A percentile compares a stretch with the other conserved stretches of the same genome.
These are phyloP conservation scores for Masnerella sp. DNA, from an alignment of 2,888 invertebrate genomes.

Conservation along the genomic window DNA sequence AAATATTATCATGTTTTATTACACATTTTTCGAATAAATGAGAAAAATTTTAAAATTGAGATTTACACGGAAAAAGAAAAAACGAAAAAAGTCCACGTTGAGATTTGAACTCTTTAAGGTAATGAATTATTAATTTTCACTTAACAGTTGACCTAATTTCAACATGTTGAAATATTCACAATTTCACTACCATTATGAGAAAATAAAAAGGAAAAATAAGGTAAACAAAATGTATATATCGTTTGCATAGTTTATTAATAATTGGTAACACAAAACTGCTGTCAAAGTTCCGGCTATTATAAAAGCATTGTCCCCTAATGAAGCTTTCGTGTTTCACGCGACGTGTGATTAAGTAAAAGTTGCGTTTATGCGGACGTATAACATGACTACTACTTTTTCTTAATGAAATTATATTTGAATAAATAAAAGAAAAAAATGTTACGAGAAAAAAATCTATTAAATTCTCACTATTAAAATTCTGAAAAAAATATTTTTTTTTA, in stretches of 20 bases:
- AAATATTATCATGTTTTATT: no score
- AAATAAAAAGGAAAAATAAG: neutral
- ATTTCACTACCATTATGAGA: neutral
- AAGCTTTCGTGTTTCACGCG: constrained; percentile 42
- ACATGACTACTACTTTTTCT: constrained; percentile 16
- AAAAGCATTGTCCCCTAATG: constrained; percentile 21
- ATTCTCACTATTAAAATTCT: no score
- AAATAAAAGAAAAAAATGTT: neutral
- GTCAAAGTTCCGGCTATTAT: constrained; percentile 23
- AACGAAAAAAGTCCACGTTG: neutral
- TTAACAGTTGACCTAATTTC: neutral
- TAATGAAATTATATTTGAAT: constrained; percentile 9
- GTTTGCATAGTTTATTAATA: neutral
- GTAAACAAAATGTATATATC: no score
- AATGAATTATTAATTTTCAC: neutral
- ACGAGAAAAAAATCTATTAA: neutral
- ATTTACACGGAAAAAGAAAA: neutral
- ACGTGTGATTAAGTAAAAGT: constrained; percentile 38
- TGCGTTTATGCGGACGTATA: constrained; percentile 7
- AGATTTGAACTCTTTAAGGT: neutral
- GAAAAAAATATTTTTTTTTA: no score
- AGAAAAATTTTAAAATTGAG: no score
- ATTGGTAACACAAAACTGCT: constrained; percentile 16
- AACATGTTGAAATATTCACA: neutral
- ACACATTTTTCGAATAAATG: no score